Evolutionary conservation across 2,888 invertebrate genomes (phyloP).

Genomic region (Drosophila meridiana): DNA sequence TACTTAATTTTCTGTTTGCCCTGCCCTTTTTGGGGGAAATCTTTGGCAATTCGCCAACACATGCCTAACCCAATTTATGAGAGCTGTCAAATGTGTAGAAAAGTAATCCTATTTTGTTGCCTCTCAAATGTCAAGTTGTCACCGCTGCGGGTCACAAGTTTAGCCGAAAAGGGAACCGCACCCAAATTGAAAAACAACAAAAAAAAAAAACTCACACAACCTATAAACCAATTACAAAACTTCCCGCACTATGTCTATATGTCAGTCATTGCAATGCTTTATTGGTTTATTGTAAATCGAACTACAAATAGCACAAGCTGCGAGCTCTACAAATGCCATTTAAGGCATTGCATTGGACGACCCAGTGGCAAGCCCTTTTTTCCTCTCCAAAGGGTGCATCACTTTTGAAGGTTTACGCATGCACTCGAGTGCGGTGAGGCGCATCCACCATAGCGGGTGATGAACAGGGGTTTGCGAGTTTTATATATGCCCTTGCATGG

Average conservation of each 20-base stretch:
- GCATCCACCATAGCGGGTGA: slow-evolving; percentile 37
- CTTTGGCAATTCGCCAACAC: slow-evolving; percentile 57
- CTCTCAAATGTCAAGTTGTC: slow-evolving; percentile 51
- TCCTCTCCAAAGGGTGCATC: slow-evolving; percentile 15
- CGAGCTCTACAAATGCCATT: slow-evolving; percentile 52
- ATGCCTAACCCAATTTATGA: slow-evolving; percentile 48
- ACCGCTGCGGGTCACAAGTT: slow-evolving; percentile 55
- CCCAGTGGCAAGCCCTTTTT: slow-evolving; percentile 69
- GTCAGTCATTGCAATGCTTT: slow-evolving; percentile 53
- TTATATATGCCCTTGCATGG: slow-evolving; percentile 40
- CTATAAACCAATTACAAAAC: slow-evolving; percentile 75
- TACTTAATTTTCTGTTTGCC: slow-evolving; percentile 44
- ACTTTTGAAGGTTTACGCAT: slow-evolving; percentile 66
- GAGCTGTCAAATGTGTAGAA: slow-evolving; percentile 51
- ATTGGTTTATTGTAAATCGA: slow-evolving; percentile 69
- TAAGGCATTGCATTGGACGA: slow-evolving; percentile 62
- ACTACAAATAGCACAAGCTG: slow-evolving; percentile 56
- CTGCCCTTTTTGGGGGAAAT: slow-evolving; percentile 41
- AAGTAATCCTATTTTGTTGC: slow-evolving; percentile 67
- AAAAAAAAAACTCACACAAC: slow-evolving; percentile 12
- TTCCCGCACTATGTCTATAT: slow-evolving; percentile 34
- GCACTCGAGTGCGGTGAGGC: slow-evolving; percentile 70
- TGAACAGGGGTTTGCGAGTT: not conserved
- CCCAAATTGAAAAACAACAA: slow-evolving; percentile 34
- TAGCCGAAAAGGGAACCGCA: slow-evolving; percentile 46